Evolutionary conservation across 2,888 invertebrate species (phyloP).

Genomic region (Tiliacea aurago): DNA sequence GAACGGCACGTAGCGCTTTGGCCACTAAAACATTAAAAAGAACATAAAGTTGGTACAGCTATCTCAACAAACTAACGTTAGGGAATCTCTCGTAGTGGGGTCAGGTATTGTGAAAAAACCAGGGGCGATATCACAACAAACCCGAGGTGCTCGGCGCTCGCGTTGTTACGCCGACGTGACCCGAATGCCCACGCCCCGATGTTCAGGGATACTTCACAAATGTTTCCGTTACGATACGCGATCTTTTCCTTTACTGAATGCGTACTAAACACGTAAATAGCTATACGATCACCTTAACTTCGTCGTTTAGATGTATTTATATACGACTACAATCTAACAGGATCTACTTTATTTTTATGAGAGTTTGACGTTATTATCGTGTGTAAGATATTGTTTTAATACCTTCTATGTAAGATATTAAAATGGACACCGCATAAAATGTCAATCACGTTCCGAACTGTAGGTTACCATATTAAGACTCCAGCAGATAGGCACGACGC

Average conservation of each 20-base stretch:
- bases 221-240: conserved; percentile 87
- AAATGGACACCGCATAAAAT: conserved; percentile 20
- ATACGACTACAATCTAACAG: conserved; percentile 63
- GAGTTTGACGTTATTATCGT: conserved; percentile 42
- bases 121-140: conserved; percentile 88
- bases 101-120: conserved; percentile 88
- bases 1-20: conserved; percentile 73
- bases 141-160: conserved; percentile 85
- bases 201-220: conserved; percentile 87
- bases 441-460: conserved; percentile 30
- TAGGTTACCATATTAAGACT: background rate
- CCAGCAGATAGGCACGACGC: too few species aligned
- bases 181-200: conserved; percentile 82
- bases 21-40: conserved; percentile 77
- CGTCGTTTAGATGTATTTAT: conserved; percentile 77
- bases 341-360: conserved; percentile 65
- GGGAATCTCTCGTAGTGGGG: conserved; percentile 83
- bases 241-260: conserved; percentile 85
- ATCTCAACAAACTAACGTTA: conserved; percentile 79
- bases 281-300: conserved; percentile 82
- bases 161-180: conserved; percentile 87
- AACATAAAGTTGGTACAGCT: conserved; percentile 78
- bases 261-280: conserved; percentile 85
- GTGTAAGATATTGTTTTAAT: conserved; percentile 35
- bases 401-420: conserved; percentile 17